Base-by-base conservation (phyloP, 2,797 vertebrate species). In the Sciurus vulgaris region DNA sequence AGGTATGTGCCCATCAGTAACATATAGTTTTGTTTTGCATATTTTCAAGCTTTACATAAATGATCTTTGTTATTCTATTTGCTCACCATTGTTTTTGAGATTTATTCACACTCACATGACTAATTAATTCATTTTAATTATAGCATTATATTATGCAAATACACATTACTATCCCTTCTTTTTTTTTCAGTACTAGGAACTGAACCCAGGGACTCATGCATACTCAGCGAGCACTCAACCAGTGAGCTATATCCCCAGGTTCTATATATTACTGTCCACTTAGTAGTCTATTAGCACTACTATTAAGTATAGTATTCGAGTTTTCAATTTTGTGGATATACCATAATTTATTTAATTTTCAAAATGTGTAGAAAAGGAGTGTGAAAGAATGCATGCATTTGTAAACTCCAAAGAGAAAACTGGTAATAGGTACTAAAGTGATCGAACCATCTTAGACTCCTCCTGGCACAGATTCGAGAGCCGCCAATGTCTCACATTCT, bases 331-430 rank as follows among this genome's bases (percentile, higher is more conserved):
- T 14, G 18, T 81, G 30, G 41, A 74, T 67, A 33, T 77, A 81
- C n/a, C 38, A 78, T 81, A 56, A 70, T 79, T 85, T 91, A 26
- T 77, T 89, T 93, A 85, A 67, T 76, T 84, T 91, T 47, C 49
- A 20, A 63, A 49, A 73, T 49, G 61, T 70, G 65, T 78, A 22
- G n/a, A 49, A 69, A 13, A 76, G 11, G 63, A 69, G 28, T 17
- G 38, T 73, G 15, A 41, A 73, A 77, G 49, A 74, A 33, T 83
- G 59, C n/a, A 22, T 83, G 14, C 47, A 47, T 59, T 86, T 82
- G 88, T 65, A 89, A 51, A 65, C 56, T 89, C 73, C 88, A 47
- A 82, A 85, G 59, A 74, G 47, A 86, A 78, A 59, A 86, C 35
- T 89, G 70, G 35, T 30, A 73, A 56, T 51, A 59, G 30, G 78